Conservation (phyloP, 2,113 vertebrate genomes). For the Genyomyrus donnyi region DNA sequence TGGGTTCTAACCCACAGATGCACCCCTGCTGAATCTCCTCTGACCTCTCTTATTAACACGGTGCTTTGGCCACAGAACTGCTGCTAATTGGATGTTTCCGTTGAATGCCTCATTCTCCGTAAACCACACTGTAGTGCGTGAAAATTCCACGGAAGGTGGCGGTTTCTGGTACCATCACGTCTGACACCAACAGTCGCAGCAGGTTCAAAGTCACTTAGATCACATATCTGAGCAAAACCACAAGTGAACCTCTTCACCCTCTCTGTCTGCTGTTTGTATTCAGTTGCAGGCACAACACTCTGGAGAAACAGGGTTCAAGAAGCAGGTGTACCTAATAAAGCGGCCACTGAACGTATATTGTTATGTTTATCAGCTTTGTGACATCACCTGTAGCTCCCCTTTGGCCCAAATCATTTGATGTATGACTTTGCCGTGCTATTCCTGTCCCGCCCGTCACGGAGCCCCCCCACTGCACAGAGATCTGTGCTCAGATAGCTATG, state of each 20-base stretch:
- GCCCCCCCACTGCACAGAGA: conserved; percentile 33
- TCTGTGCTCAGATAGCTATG: conserved; percentile 31
- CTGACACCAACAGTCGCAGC: neutral
- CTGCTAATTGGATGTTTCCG: neutral
- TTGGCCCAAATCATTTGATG: conserved; percentile 49
- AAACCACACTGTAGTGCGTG: neutral
- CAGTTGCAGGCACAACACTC: neutral
- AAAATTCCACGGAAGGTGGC: neutral
- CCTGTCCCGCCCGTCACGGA: conserved; percentile 47
- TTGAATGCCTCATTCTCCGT: neutral
- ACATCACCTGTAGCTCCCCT: conserved; percentile 34
- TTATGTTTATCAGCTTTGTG: conserved; percentile 26
- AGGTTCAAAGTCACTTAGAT: neutral
- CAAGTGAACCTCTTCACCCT: neutral
- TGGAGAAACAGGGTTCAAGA: neutral
- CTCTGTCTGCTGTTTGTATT: neutral
- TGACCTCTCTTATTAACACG: neutral
- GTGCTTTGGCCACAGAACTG: neutral
- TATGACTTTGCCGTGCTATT: conserved; percentile 61
- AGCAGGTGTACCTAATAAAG: neutral
- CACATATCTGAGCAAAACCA: neutral
- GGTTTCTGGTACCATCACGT: neutral
- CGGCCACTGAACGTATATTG: neutral
- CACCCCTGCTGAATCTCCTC: neutral
- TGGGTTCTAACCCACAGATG: neutral